Evolutionary conservation across 2,888 invertebrate genomes (phyloP).

Genomic region (Dynastes maya): DNA sequence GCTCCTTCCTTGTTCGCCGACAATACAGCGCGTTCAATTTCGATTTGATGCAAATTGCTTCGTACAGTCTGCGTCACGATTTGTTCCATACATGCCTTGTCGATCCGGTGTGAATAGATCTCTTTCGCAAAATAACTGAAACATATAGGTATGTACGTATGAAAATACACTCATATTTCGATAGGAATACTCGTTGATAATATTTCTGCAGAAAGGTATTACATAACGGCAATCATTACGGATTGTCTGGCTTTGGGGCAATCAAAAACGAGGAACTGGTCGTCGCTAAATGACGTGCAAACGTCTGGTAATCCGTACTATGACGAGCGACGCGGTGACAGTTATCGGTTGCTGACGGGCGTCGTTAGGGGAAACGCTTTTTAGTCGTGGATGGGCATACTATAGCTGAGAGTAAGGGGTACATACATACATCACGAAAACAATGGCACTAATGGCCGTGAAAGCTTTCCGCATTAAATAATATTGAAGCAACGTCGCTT

Average conservation of each 20-base stretch:
- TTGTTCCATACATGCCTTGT: background rate
- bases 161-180: too few species aligned
- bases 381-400: background rate
- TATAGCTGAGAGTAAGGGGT: background rate
- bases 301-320: conserved; percentile 48
- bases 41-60: conserved; percentile 66
- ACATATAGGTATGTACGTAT: background rate
- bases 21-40: conserved; percentile 64
- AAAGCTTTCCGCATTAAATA: conserved; percentile 53
- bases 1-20: conserved; percentile 66
- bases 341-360: conserved; percentile 41
- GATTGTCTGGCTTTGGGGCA: conserved; percentile 46
- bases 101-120: background rate
- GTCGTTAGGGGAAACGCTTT: conserved; percentile 55
- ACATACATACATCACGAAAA: conserved; percentile 46
- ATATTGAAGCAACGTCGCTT: conserved; percentile 8
- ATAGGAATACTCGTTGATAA: too few species aligned
- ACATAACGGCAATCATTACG: conserved; percentile 49
- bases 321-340: conserved; percentile 52
- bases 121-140: background rate
- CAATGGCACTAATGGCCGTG: conserved; percentile 59
- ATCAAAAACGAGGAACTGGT: conserved; percentile 48
- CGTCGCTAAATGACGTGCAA: conserved; percentile 51
- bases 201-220: background rate
- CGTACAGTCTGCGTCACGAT: conserved; percentile 51